Percentiles rank a stretch among this genome's conserved stretches.
phyloP scores from a whole-genome alignment of 1,140 invertebrate species.

The Epicauta chinensis region DNA sequence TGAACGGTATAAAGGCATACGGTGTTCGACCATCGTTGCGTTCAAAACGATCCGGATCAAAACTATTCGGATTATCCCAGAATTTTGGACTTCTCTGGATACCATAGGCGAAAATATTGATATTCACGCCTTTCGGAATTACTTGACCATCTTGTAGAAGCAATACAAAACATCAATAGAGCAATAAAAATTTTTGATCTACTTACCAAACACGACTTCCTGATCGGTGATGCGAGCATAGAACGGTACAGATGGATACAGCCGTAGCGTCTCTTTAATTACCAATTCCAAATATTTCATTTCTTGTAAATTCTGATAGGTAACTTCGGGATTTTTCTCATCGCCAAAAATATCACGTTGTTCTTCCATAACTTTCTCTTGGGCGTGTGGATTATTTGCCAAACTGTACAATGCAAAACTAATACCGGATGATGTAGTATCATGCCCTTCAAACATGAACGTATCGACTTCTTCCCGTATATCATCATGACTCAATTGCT shows the following conservation, averaged over 20 bases:
- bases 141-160: background rate
- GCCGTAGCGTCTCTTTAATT: constrained; percentile 59
- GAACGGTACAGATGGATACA: constrained; percentile 68
- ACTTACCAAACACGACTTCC: constrained; percentile 52
- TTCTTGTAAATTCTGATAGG: constrained; percentile 55
- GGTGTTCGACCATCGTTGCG: constrained; percentile 51
- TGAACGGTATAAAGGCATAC: constrained; percentile 48
- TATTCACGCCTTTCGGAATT: background rate
- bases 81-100: constrained; percentile 34
- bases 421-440: constrained; percentile 58
- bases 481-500: constrained; percentile 51
- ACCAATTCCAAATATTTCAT: constrained; percentile 69
- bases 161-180: no score
- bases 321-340: constrained; percentile 42
- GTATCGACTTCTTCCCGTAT: constrained; percentile 83
- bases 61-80: constrained; percentile 58
- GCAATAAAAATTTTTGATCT: background rate
- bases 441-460: constrained; percentile 78
- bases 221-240: constrained; percentile 55
- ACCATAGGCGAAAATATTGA: background rate
- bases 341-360: background rate
- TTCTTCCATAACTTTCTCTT: constrained; percentile 34
- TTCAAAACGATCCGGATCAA: constrained; percentile 61
- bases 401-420: constrained; percentile 53
- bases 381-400: constrained; percentile 52